Base-by-base conservation (phyloP, 2,113 vertebrate genomes). In the Notarius quadriscutis region DNA sequence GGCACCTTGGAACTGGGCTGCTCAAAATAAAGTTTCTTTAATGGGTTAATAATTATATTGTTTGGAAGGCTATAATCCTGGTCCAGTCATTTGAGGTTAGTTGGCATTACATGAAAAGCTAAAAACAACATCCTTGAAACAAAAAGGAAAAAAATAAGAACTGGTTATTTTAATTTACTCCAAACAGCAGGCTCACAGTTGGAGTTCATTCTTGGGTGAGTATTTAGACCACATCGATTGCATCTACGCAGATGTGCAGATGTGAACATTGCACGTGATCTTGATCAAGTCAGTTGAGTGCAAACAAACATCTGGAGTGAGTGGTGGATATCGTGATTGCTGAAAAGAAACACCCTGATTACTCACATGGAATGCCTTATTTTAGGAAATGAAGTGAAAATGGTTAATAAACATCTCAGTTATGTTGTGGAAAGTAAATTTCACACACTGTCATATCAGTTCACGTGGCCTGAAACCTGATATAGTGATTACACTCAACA, bases 161-260 rank as follows among this genome's bases (percentile, higher is more conserved):
- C 15, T 30, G 17, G 10, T 80, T 79, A 57, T 67, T 41, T 67
- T 30, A n/a, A 80, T 41, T 77, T 74, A 51, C 57, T 74, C 34
- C 7, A 75, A 79, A 34, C 12, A 48, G 63, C 41, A 87, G 34
- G 57, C 6, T 74, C 48, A 55, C 30, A 67, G 55, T 27, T 57
- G 30, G 17, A 60, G 25, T 67, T 20, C 7, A 41, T 87, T 65
- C 48, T 57, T 2, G 18, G 55, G 58, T 63, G 27, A 82, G 58
- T 69, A 69, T 81, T 75, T 69, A 58, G 69, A 80, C 22, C 60
- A 7, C 4, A 22, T 20, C 18, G 65, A 65, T 81, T 62, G 53
- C 74, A 25, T 81, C 17, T 17, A 18, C 53, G 65, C 86, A 89
- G 77, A 84, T 30, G 60, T 58, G 65, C 82, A 87, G 48, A 87